Conservation (phyloP, 2,888 invertebrate genomes). For the Micropterix aruncella region DNA sequence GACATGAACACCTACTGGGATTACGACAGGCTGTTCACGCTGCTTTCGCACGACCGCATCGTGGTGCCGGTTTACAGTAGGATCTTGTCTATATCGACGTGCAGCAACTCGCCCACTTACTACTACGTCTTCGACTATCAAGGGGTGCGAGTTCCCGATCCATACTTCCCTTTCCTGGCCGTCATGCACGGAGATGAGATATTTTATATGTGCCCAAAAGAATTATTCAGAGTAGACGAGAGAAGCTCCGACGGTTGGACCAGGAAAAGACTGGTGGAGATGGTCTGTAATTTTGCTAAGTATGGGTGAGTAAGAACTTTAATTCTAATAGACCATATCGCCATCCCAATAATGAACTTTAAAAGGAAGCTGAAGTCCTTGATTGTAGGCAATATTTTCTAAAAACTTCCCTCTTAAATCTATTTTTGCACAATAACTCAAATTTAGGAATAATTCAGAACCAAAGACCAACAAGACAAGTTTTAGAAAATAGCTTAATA, state of each 20-base stretch:
- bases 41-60: background rate
- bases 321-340: too few relatives aligned
- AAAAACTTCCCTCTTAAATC: too few relatives aligned
- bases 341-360: too few relatives aligned
- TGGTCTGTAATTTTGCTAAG: background rate
- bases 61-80: background rate
- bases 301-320: background rate
- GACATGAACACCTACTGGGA: too few relatives aligned
- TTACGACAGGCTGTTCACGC: background rate
- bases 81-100: background rate
- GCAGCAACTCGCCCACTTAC: background rate
- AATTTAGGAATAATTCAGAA: too few relatives aligned
- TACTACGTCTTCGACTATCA: background rate
- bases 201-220: background rate
- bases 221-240: background rate
- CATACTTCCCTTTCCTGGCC: background rate
- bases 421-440: too few relatives aligned
- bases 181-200: background rate
- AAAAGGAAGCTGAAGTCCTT: too few relatives aligned
- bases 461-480: too few relatives aligned
- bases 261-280: background rate
- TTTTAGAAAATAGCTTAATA: too few relatives aligned
- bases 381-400: too few relatives aligned
- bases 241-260: background rate
- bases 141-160: background rate